Conservation (phyloP, 1,140 invertebrate species). For the Planococcus citri region DNA sequence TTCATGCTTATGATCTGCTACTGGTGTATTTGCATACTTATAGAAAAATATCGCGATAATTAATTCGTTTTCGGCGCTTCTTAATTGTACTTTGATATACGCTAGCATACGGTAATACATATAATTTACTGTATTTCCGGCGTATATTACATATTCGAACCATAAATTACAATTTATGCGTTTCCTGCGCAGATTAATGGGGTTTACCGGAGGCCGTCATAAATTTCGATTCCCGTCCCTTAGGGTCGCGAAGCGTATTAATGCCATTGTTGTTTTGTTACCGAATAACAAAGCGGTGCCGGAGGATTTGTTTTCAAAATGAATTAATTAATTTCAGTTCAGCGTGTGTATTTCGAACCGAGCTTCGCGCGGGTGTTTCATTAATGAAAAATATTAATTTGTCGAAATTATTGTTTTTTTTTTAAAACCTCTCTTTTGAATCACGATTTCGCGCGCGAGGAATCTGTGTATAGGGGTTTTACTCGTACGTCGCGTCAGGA, state of each 20-base stretch:
- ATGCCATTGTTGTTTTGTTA: constrained; percentile 1
- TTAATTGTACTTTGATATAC: constrained; percentile 17
- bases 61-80: neutral
- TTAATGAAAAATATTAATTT: too few species aligned
- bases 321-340: constrained; percentile 11
- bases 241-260: constrained; percentile 2
- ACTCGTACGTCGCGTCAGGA: too few species aligned
- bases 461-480: too few species aligned
- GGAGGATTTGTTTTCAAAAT: neutral
- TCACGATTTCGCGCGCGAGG: too few species aligned
- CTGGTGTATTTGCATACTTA: too few species aligned
- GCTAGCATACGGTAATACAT: constrained; percentile 3
- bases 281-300: neutral
- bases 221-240: constrained; percentile 10
- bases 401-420: too few species aligned
- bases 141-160: neutral
- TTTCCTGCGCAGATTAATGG: constrained; percentile 12
- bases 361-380: too few species aligned
- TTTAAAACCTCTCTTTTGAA: too few species aligned
- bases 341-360: too few species aligned
- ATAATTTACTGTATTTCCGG: neutral
- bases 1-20: too few species aligned
- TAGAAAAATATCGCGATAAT: neutral
- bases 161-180: constrained; percentile 18
- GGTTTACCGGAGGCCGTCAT: neutral